A percentile compares a stretch with the other conserved stretches of the same genome.
Conservation (phyloP, 2,113 vertebrate genomes). For the Sinocyclocheilus maitianheensis region DNA sequence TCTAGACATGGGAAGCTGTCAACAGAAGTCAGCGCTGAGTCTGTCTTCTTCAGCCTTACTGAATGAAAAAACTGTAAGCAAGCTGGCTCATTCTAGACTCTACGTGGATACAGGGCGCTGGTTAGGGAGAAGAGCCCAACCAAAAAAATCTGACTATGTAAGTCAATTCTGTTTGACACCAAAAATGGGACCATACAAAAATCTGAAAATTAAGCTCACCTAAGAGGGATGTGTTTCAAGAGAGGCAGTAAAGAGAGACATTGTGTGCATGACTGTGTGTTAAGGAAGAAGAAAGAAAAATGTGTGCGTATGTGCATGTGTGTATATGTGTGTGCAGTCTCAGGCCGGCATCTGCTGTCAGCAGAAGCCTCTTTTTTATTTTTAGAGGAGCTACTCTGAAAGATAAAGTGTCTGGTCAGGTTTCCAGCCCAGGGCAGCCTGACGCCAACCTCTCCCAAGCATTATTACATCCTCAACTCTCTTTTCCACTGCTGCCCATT, state of each 20-base stretch:
- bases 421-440: conserved; percentile 74
- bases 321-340: conserved; percentile 53
- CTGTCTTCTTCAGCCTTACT: conserved; percentile 33
- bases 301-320: conserved; percentile 41
- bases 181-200: conserved; percentile 65
- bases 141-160: conserved; percentile 2
- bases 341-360: conserved; percentile 67
- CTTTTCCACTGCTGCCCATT: conserved; percentile 30
- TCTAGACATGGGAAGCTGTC: too few relatives aligned
- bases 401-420: conserved; percentile 70
- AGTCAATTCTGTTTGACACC: conserved; percentile 59
- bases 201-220: conserved; percentile 44
- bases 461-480: conserved; percentile 45
- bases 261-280: conserved; percentile 35
- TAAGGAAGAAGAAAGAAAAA: conserved; percentile 18
- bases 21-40: background rate
- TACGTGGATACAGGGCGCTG: conserved; percentile 10
- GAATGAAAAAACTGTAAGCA: conserved; percentile 41
- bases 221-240: conserved; percentile 35
- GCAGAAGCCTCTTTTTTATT: conserved; percentile 74
- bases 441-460: conserved; percentile 68
- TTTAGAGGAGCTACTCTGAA: conserved; percentile 71
- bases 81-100: conserved; percentile 23
- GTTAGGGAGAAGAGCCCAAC: conserved; percentile 43
- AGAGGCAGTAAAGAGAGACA: conserved; percentile 24